phyloP scores from a whole-genome alignment of 2,797 vertebrate species.

The Poecilia velifera region DNA sequence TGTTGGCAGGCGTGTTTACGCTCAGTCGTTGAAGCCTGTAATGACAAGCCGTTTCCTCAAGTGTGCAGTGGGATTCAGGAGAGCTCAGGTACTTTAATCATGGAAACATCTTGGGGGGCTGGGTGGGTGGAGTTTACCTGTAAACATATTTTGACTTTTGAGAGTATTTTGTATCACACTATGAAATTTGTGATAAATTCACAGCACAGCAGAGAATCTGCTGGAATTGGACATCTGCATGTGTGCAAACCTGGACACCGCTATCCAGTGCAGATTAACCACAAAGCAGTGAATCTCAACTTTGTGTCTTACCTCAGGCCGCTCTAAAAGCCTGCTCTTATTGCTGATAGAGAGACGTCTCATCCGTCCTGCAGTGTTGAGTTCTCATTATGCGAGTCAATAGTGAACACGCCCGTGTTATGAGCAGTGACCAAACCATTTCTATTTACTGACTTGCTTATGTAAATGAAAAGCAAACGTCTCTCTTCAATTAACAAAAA shows the following conservation, averaged over 20 bases:
- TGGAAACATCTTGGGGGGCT: neutral
- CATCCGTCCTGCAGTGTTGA: neutral
- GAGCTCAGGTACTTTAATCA: neutral
- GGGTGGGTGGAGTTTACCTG: neutral
- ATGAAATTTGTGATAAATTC: constrained; percentile 14
- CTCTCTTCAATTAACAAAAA: neutral
- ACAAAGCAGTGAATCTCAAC: constrained; percentile 7
- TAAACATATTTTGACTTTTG: constrained; percentile 9
- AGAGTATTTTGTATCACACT: neutral
- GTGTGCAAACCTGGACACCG: neutral
- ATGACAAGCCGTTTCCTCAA: constrained; percentile 18
- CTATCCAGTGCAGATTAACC: neutral
- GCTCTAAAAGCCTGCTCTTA: neutral
- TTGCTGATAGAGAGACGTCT: neutral
- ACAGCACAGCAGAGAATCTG: constrained; percentile 13
- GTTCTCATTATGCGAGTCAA: neutral
- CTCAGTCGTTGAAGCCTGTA: constrained; percentile 4
- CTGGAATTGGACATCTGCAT: neutral
- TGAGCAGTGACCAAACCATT: neutral
- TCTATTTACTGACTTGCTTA: neutral
- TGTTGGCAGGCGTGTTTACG: neutral
- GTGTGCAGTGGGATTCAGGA: constrained; percentile 8
- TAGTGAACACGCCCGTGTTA: neutral
- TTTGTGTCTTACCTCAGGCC: neutral
- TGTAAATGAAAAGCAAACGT: neutral